Base-by-base conservation (phyloP, 2,888 invertebrate genomes). In the Calephelis perditalis region DNA sequence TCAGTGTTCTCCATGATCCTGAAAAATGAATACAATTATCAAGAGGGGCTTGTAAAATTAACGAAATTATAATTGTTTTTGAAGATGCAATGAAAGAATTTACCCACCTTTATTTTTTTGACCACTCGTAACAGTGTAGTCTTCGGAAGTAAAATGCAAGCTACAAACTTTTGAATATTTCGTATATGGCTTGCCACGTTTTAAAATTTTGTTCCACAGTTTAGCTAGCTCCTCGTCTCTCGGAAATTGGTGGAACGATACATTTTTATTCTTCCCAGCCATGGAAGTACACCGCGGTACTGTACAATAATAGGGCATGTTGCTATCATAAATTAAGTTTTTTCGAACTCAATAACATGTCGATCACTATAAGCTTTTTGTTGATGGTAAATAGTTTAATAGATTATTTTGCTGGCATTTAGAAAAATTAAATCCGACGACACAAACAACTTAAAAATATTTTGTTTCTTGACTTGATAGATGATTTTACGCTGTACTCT, bases 91-190 rank as follows among this genome's bases (percentile, higher is more conserved):
- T 8, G 40, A 40, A 40, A 40, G 26, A 26, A 26, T 6, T 35
- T 7, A 36, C 56, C 56, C 81, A 90, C 90, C 91, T 76, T 89
- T 88, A 68, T 88, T 87, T 78, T 86, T 88, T 37, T 86, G 87
- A 12, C 85, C 82, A 66, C 81, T 86, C 3, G 90, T 88, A 44
- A 88, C 78, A 1, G 83, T 89, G 64, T 90, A 91, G 71, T 91
- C 91, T 55, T 82, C 85, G 0, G 84, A 74, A 57, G 76, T 89
- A 65, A 91, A 91, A 70, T 91, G 91, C 65, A 89, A 73, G 68
- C 91, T 91, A 70, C 91, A 91, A 37, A 91, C 91, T 84, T 91
- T 91, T 2, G 91, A 91, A 69, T 91, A 91, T 68, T 90, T 91
- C 0, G 91, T 91, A 64, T 88, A 88, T 0, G 91, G 91, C 72